Base-by-base conservation (phyloP, 2,888 invertebrate genomes). In the Luperina nickerlii region DNA sequence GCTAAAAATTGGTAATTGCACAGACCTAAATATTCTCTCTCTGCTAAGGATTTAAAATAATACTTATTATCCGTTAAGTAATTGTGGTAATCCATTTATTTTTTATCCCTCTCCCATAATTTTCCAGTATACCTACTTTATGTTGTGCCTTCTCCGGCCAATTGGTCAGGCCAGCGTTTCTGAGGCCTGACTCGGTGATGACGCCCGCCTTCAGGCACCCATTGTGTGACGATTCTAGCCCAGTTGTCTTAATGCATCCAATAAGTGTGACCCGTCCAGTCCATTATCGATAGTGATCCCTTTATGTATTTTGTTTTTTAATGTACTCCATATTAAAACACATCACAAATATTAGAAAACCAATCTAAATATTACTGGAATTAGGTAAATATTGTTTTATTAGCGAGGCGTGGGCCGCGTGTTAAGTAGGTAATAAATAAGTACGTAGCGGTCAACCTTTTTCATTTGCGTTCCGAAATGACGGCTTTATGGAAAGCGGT, bases 361-460 rank as follows among this genome's bases (percentile, higher is more conserved):
- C n/a, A 48, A 42, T 73, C 27, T 42, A 77, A 24, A 60, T 54
- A 68, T 42, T 63, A 48, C 48, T 77, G 48, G 62, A 69, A 80
- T 84, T 48, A 73, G 38, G 72, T 75, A 63, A 54, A 77, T 63
- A 84, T 74, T 84, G 66, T 72, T 68, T 76, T 74, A 85, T 76
- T 65, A 67, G 66, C 60, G 65, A 42, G 67, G 84, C 57, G 70
- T 68, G 70, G 62, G 54, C 18, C 13, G 67, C 60, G 77, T 79
- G 76, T 67, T 65, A 79, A 82, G 69, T 85, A 82, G 83, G 84
- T 83, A 32, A 32, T 32, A 32, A 32, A 1, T 76, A 79, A 84
- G 77, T 79, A 83, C 74, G 51, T 81, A 65, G 69, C 68, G 75
- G 81, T 70, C 79, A 76, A 60, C 74, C 32, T 71, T 75, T 78